Percentiles rank a stretch among this genome's conserved stretches.
Evolutionary conservation across 2,888 invertebrate species (phyloP).

Genomic region (Drosophila ochracea): DNA sequence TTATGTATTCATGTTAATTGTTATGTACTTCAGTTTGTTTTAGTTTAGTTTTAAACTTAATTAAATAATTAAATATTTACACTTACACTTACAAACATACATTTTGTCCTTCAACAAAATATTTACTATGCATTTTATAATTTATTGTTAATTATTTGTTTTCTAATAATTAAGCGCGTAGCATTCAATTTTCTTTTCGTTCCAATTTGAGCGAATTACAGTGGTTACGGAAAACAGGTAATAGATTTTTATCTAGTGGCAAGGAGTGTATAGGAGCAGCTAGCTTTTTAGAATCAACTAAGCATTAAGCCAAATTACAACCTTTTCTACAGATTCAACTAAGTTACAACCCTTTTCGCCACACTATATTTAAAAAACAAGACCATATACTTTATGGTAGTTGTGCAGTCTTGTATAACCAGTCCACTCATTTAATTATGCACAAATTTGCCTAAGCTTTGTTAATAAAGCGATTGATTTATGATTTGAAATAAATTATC

Average conservation of each 20-base stretch:
- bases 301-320: neutral
- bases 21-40: neutral
- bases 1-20: neutral
- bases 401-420: neutral
- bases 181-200: neutral
- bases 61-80: neutral
- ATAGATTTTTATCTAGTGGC: neutral
- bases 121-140: neutral
- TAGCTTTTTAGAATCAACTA: neutral
- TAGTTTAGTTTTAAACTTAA: too few relatives aligned
- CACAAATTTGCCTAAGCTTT: slow-evolving; percentile 27
- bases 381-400: neutral
- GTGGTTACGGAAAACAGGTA: neutral
- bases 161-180: neutral
- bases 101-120: neutral
- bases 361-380: neutral
- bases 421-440: neutral
- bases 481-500: slow-evolving; percentile 28
- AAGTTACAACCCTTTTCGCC: neutral
- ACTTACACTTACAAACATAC: neutral
- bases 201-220: neutral
- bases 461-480: slow-evolving; percentile 37
- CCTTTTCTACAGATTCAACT: neutral
- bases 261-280: neutral
- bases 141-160: neutral